Base-by-base conservation (phyloP, 2,113 vertebrate genomes). In the Delphinus delphis region DNA sequence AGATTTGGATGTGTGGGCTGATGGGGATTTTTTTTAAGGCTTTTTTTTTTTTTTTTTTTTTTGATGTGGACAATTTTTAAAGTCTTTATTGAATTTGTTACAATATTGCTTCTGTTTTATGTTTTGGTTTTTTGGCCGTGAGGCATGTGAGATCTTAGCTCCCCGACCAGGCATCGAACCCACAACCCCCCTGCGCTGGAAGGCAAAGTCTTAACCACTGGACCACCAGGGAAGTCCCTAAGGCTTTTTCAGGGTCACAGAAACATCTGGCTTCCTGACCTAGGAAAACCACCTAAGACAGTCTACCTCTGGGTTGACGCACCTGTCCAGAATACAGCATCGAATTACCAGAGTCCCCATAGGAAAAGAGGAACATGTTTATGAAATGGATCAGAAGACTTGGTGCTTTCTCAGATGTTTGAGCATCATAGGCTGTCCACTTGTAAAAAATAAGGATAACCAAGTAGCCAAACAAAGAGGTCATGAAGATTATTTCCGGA, bases 321-420 rank as follows among this genome's bases (percentile, higher is more conserved):
- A 99, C 99, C 99, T 99, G 99, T 93, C 99, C 99, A n/a, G 96
- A 99, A 95, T 99, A 99, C 17, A 99, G 99, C 95, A 99, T 99
- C 38, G 99, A 98, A 92, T 92, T 98, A 53, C 94, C 99, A 68
- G 98, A 98, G 87, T 99, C 99, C 0, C 76, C 96, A 88, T 99
- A 99, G 98, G 98, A 99, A 98, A 99, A 99, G 63, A 99, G 99
- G 97, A 99, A 99, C 99, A 99, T 99, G 98, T 99, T 99, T 97
- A 99, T 99, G 85, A 99, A 99, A 97, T 99, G 99, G 67, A 99
- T 99, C 97, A 99, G 99, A 81, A 99, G 99, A 96, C 99, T 99
- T 0, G 99, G 99, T 4, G 99, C 99, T 1, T 99, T 98, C 97
- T 95, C 99, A 5, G 99, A 99, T 0, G 97, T 99, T 47, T 28